Base-by-base conservation (phyloP, 2,113 vertebrate species). In the Pelvicachromis taeniatus region DNA sequence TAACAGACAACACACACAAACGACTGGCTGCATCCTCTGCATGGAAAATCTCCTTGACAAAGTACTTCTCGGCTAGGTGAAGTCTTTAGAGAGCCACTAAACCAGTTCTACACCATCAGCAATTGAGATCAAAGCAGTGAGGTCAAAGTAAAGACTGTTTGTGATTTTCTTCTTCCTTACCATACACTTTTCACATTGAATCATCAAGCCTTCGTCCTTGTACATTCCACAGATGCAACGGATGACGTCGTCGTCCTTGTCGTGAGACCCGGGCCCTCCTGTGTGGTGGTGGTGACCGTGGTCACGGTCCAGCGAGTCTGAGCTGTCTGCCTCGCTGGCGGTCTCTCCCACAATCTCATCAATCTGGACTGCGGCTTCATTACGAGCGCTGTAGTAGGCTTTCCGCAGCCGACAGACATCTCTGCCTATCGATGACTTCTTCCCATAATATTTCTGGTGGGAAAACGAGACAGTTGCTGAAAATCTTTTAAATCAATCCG, bases 161-260 rank as follows among this genome's bases (percentile, higher is more conserved):
- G 45, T 65, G 35, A 7, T 56, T 5, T n/a, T 40, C n/a, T 29
- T 48, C 9, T 1, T 78, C 63, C 96, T 96, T 86, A 99, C 99
- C 99, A 99, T 99, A 96, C 98, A 99, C 94, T 99, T 99, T 81
- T 99, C 98, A 56, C 98, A 99, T 95, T 99, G 99, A 95, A 99
- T 99, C 99, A 99, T 99, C 63, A 99, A 96, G 63, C 99, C 98
- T 91, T 99, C 99, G 0, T 99, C 99, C 91, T 99, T 99, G 95
- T 98, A 99, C 94, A 99, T 97, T 92, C 98, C 99, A 59, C 99
- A 99, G 91, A 99, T 97, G 94, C 99, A 99, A 35, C 99, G 98
- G 94, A 99, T 99, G 40, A 99, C 92, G 4, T 99, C 99, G 10
- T 99, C 99, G 23, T 96, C 96, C 91, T 97, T 97, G 92, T 96